Conservation (phyloP, 2,113 vertebrate genomes). For the Coryphaenoides rupestris region DNA sequence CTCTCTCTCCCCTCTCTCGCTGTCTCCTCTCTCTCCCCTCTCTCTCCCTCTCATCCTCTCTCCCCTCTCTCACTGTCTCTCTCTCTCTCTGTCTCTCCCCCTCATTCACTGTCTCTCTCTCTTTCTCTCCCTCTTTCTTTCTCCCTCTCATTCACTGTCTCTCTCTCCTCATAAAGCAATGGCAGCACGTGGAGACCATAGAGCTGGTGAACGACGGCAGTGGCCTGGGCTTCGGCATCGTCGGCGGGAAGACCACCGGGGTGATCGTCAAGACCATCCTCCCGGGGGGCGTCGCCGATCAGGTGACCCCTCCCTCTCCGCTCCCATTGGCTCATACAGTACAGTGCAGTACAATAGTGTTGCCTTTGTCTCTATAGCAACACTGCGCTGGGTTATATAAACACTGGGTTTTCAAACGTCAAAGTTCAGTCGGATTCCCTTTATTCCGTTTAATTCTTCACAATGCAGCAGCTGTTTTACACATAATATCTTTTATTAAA, state of each 20-base stretch:
- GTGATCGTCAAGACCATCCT: slow-evolving; percentile 96
- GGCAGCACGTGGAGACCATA: slow-evolving; percentile 90
- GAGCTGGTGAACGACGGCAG: slow-evolving; percentile 93
- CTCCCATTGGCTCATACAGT: background rate
- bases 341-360: too few relatives aligned
- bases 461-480: too few relatives aligned
- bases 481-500: too few relatives aligned
- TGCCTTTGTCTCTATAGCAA: too few relatives aligned
- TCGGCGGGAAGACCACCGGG: slow-evolving; percentile 90
- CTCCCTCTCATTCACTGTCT: background rate
- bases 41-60: background rate
- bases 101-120: too few relatives aligned
- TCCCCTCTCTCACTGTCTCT: too few relatives aligned
- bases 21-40: background rate
- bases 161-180: slow-evolving; percentile 56
- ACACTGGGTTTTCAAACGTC: too few relatives aligned
- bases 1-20: too few relatives aligned
- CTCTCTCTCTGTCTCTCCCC: too few relatives aligned
- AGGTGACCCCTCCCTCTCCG: slow-evolving; percentile 67
- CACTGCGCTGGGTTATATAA: too few relatives aligned
- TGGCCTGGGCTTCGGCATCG: slow-evolving; percentile 91
- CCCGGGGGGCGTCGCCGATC: slow-evolving; percentile 89
- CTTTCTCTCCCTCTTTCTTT: background rate
- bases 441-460: too few relatives aligned
- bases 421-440: too few relatives aligned